These are phyloP conservation scores for Oscheius sp. DNA, from an alignment of 2,888 invertebrate species.

Conservation along the genomic window DNA sequence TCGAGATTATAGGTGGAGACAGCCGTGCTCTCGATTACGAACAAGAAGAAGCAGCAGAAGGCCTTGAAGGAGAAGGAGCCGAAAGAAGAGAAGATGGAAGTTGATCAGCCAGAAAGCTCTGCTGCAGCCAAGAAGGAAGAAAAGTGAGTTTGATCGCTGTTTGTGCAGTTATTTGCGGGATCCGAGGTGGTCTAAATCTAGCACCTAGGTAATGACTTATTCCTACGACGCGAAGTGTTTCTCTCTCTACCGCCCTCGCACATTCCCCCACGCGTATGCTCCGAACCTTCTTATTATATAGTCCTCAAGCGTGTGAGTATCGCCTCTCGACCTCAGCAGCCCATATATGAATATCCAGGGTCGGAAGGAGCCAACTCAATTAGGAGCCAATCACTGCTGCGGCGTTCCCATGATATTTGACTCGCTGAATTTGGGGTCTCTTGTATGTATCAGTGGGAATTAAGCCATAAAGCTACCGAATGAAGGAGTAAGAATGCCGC, in stretches of 20 bases:
- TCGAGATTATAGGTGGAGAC: constrained; percentile 81
- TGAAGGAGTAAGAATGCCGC: neutral
- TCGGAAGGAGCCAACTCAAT: neutral
- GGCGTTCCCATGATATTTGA: neutral
- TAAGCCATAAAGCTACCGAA: neutral
- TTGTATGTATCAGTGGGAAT: neutral
- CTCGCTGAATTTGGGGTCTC: neutral
- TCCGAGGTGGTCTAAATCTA: constrained; percentile 23
- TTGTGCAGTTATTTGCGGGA: neutral
- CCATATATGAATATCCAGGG: neutral
- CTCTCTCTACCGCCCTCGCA: constrained; percentile 29
- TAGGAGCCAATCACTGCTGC: neutral
- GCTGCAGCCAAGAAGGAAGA: constrained; percentile 13
- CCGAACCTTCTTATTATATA: constrained; percentile 18
- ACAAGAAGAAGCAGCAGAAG: constrained; percentile 85
- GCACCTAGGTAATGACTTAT: constrained; percentile 30
- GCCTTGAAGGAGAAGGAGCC: constrained; percentile 73
- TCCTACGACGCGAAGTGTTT: constrained; percentile 23
- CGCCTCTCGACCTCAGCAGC: constrained; percentile 2
- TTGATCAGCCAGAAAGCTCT: constrained; percentile 38
- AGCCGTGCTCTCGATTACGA: constrained; percentile 95
- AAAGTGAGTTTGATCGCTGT: constrained; percentile 17
- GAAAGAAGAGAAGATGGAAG: constrained; percentile 49
- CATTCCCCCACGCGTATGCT: constrained; percentile 11
- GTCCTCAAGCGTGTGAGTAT: constrained; percentile 22